Evolutionary conservation across 1,140 invertebrate genomes (phyloP).

Genomic region (Phenacoccus solenopsis): DNA sequence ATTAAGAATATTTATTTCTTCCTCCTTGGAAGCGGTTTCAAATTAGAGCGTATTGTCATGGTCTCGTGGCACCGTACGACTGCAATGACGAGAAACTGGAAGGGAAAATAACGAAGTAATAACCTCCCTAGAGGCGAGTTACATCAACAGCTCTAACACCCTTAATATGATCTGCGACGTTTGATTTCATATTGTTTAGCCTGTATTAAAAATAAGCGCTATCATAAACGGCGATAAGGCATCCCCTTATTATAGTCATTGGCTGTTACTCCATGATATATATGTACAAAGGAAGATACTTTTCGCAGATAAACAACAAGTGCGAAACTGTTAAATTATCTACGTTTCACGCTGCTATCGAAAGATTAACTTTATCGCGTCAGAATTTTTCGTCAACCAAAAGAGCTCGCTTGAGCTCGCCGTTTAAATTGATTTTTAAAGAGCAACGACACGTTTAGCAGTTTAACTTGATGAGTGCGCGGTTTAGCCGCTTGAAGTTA

Average conservation of each 20-base stretch:
- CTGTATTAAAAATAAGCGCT: constrained; percentile 9
- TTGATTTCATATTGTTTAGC: constrained; percentile 15
- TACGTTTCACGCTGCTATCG: neutral
- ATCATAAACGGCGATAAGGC: constrained; percentile 8
- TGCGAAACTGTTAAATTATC: neutral
- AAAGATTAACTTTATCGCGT: neutral
- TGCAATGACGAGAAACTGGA: neutral
- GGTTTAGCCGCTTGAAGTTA: too few relatives aligned
- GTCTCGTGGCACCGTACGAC: neutral
- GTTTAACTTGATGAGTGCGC: too few relatives aligned
- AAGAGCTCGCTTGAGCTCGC: too few relatives aligned
- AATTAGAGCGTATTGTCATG: neutral
- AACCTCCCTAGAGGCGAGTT: constrained; percentile 15
- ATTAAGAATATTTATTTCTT: neutral
- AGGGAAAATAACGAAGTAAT: constrained; percentile 17
- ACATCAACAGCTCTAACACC: constrained; percentile 13
- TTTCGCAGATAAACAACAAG: neutral
- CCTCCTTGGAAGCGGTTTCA: neutral
- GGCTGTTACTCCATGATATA: constrained; percentile 8
- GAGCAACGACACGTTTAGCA: too few relatives aligned
- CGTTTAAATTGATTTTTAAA: too few relatives aligned
- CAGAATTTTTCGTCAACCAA: too few relatives aligned
- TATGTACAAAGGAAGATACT: neutral
- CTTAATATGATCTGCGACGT: constrained; percentile 17
- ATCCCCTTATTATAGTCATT: constrained; percentile 11